Evolutionary conservation across 2,113 vertebrate species (phyloP), one percentile per base, ranked within the genome.

Genomic region (Mormyrus iriodes): DNA sequence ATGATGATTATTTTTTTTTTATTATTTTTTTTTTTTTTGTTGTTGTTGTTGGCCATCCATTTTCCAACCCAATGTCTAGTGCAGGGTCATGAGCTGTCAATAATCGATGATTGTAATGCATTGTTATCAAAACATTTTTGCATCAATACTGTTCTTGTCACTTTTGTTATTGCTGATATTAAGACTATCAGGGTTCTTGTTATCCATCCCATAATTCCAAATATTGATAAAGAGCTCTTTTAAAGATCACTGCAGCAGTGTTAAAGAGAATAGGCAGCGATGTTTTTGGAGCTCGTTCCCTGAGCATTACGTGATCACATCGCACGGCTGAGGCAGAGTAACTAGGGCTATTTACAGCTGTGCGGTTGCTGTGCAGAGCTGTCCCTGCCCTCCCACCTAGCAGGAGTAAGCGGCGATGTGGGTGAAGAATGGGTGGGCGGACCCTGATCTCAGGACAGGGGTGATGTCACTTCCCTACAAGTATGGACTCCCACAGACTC

Each of bases 401-500:
- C 19, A 48, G 82, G 82, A 48, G 82, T 61, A 19, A 27, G 52
- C 52, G 55, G 87, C n/a, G 4, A 39, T 19, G 24, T 86, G 84
- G 82, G 82, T 58, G 48, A 61, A n/a, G 0, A 31, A 39, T 51
- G 15, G 82, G 88, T 86, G 88, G 46, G 58, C 13, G 27, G 83
- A 86, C 58, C 89, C 42, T 55, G 21, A 55, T 90, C 85, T n/a
- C 35, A 87, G 31, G 17, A 87, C 84, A 55, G 61, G 85, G 48
- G 49, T 90, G 61, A 76, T 86, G 84, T 31, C 85, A 44, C 46
- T 86, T 46, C 58, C 61, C 31, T 61, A 12, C 9, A 85, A 76
- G 27, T 17, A 87, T 44, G 31, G 46, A 53, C 89, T 76, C 89
- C 89, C 85, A 90, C 89, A 53, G 19, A 86, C 85, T n/a, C 27